A percentile compares a stretch with the other conserved stretches of the same genome.
Conservation (phyloP, 2,113 vertebrate genomes). For the Hiodon alosoides region DNA sequence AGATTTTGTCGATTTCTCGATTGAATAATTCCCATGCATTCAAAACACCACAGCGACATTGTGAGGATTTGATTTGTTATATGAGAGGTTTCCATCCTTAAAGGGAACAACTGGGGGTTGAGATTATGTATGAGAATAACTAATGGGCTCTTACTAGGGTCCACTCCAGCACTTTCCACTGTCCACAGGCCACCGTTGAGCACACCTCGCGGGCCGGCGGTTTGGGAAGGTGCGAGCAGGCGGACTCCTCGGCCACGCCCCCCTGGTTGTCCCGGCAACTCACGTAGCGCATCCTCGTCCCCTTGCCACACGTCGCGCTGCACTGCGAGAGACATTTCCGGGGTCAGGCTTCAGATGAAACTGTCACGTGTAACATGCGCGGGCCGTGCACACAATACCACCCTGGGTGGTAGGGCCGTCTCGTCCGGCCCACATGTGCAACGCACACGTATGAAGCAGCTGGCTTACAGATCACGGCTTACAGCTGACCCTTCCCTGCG, state of each 20-base stretch:
- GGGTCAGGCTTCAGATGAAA: neutral
- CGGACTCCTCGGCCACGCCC: conserved; percentile 81
- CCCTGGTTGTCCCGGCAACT: conserved; percentile 94
- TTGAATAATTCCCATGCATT: too few species aligned
- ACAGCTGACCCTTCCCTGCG: too few species aligned
- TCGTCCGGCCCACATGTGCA: too few species aligned
- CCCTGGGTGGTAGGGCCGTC: too few species aligned
- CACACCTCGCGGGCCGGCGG: conserved; percentile 81
- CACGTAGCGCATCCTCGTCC: conserved; percentile 88
- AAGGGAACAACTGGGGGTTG: too few species aligned
- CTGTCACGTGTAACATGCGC: too few species aligned
- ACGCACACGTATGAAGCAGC: too few species aligned
- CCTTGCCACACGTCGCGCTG: conserved; percentile 88
- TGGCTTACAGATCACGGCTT: too few species aligned
- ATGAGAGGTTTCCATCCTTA: too few species aligned
- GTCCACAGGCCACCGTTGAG: conserved; percentile 78
- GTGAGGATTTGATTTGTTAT: neutral
- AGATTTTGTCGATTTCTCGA: too few species aligned
- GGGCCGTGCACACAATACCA: too few species aligned
- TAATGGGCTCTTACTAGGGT: conserved; percentile 69
- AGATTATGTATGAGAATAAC: neutral
- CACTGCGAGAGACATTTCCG: conserved; percentile 64
- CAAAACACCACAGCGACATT: too few species aligned
- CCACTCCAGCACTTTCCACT: conserved; percentile 95
- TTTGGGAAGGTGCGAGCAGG: conserved; percentile 76